Base-by-base conservation (phyloP, 1,140 invertebrate genomes). In the Drosophila sucinea region DNA sequence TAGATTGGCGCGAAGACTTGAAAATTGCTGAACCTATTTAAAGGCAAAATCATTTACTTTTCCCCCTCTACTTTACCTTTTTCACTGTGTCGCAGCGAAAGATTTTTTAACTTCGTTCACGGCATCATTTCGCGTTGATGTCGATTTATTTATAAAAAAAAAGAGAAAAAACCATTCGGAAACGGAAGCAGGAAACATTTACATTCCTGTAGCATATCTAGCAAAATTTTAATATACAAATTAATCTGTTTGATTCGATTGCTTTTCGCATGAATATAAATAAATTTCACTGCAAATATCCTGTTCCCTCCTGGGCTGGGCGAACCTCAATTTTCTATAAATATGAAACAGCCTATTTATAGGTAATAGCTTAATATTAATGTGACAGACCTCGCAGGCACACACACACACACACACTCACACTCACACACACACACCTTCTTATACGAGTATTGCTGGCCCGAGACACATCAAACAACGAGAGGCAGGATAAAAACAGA, bases 381-480 rank as follows among this genome's bases (percentile, higher is more conserved):
- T 51, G 33, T n/a, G 29, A 60, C 75, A 30, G 23, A 30, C 62
- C 58, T 44, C 51, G 44, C 29, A 25, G 29, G 40, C 7, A 51
- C 23, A 7, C 44, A 27, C 7, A 51, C 44, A 51, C 44, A 27
- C 44, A 23, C 17, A 44, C 17, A 44, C 17, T 17, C 17, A 51
- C 5, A 27, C 73, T 54, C 51, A 32, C 11, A 25, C 1, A 35
- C 56, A 40, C 33, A 35, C 40, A 35, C 58, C 74, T 17, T 17
- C 17, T 17, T 17, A 17, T 17, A 17, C 17, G 17, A 17, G 17
- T 17, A 17, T 17, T 17, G 17, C 17, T 17, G 17, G 17, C 17
- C 17, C 17, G 17, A 17, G 17, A 17, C 17, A 17, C 17, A 17
- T 17, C 17, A 17, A 17, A 38, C 44, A 47, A 32, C 8, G 47